Conservation (phyloP, 2,888 invertebrate genomes). For the Heliconius hortense region DNA sequence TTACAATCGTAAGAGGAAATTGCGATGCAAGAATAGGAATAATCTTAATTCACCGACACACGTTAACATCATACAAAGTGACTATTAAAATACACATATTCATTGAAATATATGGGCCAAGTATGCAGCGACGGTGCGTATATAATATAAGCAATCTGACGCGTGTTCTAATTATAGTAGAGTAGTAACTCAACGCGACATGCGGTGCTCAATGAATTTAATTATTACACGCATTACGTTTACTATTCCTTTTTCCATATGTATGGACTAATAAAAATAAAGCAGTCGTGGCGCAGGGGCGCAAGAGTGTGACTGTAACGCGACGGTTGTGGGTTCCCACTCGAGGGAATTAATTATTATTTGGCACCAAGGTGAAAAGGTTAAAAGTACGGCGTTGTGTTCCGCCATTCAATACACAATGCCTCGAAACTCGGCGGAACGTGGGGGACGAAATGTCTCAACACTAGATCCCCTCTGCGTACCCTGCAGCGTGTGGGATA, state of each 20-base stretch:
- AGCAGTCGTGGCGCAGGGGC: background rate
- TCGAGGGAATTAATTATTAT: too few relatives aligned
- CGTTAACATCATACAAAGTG: constrained; percentile 29
- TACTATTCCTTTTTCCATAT: constrained; percentile 33
- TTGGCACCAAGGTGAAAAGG: too few relatives aligned
- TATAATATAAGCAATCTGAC: constrained; percentile 59
- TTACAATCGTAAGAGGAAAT: constrained; percentile 23
- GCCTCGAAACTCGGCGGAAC: too few relatives aligned
- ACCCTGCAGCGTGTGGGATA: too few relatives aligned
- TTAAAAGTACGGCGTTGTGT: too few relatives aligned
- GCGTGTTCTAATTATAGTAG: constrained; percentile 65
- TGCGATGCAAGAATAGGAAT: constrained; percentile 5
- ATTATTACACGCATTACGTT: constrained; percentile 44
- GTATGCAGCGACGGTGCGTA: constrained; percentile 61
- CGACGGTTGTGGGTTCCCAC: background rate
- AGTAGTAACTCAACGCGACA: constrained; percentile 56
- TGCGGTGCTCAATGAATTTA: constrained; percentile 56
- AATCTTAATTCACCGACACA: constrained; percentile 18
- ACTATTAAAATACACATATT: constrained; percentile 36
- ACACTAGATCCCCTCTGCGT: too few relatives aligned
- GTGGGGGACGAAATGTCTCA: too few relatives aligned
- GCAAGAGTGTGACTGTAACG: background rate
- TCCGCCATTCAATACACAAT: background rate
- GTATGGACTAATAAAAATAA: background rate
- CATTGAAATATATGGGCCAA: constrained; percentile 60